These are phyloP conservation scores for Poecilus cupreus DNA, from an alignment of 2,888 invertebrate species.

Conservation along the genomic window DNA sequence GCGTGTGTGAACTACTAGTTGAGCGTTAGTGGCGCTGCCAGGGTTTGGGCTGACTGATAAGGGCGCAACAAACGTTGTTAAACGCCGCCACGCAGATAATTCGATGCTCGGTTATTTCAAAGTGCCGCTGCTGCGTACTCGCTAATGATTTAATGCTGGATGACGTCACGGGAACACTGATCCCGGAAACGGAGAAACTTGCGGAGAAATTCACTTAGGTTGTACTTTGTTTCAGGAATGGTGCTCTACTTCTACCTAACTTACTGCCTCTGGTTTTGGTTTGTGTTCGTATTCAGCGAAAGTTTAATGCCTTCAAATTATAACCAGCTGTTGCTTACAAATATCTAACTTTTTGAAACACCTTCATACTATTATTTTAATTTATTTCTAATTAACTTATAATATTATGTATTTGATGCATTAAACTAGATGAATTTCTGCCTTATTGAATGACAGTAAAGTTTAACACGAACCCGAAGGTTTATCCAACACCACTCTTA, in stretches of 20 bases:
- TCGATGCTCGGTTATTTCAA: neutral
- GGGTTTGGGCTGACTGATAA: constrained; percentile 4
- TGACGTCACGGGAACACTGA: neutral
- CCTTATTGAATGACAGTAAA: no score
- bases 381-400: no score
- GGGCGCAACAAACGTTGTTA: constrained; percentile 1
- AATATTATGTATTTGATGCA: no score
- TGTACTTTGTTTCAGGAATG: neutral
- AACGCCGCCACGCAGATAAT: constrained; percentile 14
- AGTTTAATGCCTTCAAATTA: neutral
- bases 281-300: neutral
- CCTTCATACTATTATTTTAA: no score
- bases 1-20: constrained; percentile 20
- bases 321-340: no score
- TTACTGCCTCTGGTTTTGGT: neutral
- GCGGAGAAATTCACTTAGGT: constrained; percentile 5
- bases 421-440: no score
- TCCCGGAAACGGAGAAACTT: neutral
- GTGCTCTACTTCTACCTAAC: neutral
- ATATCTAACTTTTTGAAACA: no score
- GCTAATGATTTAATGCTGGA: constrained; percentile 1
- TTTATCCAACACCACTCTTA: no score
- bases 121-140: neutral
- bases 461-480: no score
- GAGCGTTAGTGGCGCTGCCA: neutral